These are phyloP conservation scores for Tarsius wallacei DNA, from an alignment of 2,797 vertebrate genomes.

Conservation along the genomic window DNA sequence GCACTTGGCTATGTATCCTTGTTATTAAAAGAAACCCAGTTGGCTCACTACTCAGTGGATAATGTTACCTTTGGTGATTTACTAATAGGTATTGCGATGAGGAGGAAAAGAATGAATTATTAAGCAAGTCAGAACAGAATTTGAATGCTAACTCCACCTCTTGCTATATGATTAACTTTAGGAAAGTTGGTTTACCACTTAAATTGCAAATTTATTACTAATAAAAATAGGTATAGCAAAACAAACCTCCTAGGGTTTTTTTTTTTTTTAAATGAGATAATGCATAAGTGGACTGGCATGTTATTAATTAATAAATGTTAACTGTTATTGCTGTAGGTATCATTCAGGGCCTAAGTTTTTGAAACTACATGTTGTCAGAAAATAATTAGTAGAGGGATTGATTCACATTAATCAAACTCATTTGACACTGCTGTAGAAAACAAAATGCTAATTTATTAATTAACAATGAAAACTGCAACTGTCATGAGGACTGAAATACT, in stretches of 20 bases:
- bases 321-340: too few species aligned
- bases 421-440: background rate
- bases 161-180: background rate
- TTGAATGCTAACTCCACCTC: background rate
- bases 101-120: background rate
- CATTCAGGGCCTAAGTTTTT: background rate
- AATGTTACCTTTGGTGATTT: background rate
- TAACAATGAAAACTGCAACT: background rate
- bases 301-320: background rate
- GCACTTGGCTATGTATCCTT: background rate
- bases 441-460: background rate
- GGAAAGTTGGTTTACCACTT: background rate
- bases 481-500: background rate
- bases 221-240: background rate
- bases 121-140: background rate
- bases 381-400: background rate
- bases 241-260: background rate
- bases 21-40: background rate
- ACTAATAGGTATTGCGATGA: background rate
- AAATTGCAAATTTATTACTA: background rate
- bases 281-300: background rate
- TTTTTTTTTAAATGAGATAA: background rate
- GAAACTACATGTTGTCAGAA: background rate
- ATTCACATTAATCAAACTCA: background rate
- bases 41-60: background rate